Evolutionary conservation across 30 jellyfish, hydroid and myxozoan species (phyloP).

Genomic region (Catostylus mosaicus): DNA sequence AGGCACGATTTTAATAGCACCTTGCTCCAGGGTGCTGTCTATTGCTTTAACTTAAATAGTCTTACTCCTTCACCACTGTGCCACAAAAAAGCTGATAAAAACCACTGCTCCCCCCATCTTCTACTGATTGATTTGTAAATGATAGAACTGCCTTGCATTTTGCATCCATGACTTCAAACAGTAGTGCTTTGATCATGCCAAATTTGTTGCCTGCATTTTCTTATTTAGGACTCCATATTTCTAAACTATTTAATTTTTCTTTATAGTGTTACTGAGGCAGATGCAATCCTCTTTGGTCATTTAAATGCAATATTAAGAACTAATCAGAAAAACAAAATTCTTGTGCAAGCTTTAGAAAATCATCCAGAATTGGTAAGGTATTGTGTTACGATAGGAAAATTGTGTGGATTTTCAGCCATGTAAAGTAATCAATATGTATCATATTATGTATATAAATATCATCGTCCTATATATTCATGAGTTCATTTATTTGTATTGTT

Average conservation of each 20-base stretch:
- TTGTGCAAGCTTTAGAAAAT: slow-evolving; percentile 42
- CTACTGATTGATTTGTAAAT: too few relatives aligned
- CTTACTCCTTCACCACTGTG: too few relatives aligned
- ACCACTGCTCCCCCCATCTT: too few relatives aligned
- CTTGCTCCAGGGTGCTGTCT: too few relatives aligned
- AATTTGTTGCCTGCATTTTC: too few relatives aligned
- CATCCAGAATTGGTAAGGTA: slow-evolving; percentile 61
- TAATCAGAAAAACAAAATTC: slow-evolving; percentile 22
- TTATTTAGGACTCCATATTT: neutral
- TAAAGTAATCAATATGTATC: neutral
- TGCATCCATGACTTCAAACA: too few relatives aligned
- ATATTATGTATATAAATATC: neutral
- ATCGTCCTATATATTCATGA: neutral
- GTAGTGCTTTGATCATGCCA: too few relatives aligned
- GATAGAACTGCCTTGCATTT: too few relatives aligned
- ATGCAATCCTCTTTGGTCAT: slow-evolving; percentile 74
- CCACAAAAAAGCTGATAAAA: too few relatives aligned
- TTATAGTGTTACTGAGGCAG: slow-evolving; percentile 78
- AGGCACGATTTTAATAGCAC: too few relatives aligned
- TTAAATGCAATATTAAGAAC: slow-evolving; percentile 52
- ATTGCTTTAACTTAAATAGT: too few relatives aligned
- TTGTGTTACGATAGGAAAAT: slow-evolving; percentile 59
- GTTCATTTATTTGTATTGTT: too few relatives aligned
- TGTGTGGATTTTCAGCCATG: slow-evolving; percentile 55
- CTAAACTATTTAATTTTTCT: neutral